These are phyloP conservation scores for Microctonus brassicae DNA, from an alignment of 2,888 invertebrate species.

Conservation along the genomic window DNA sequence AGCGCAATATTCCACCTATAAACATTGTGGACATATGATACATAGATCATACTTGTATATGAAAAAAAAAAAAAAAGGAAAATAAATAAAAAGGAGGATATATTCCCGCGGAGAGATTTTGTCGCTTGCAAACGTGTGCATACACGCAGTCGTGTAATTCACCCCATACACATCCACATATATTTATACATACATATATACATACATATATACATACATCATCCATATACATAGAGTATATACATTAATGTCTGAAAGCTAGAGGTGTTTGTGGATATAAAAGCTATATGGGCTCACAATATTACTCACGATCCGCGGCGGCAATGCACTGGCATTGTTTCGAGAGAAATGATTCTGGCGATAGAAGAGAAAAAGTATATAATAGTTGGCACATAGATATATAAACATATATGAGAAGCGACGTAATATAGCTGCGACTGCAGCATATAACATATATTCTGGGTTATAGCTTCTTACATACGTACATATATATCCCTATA, in stretches of 20 bases:
- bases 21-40: slow-evolving; percentile 7
- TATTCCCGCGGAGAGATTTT: slow-evolving; percentile 44
- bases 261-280: slow-evolving; percentile 24
- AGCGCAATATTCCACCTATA: neutral
- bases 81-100: too few species aligned
- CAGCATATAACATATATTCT: neutral
- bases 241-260: too few species aligned
- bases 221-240: neutral
- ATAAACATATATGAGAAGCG: too few species aligned
- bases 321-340: slow-evolving; percentile 37
- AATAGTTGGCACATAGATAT: too few species aligned
- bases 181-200: neutral
- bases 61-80: slow-evolving; percentile 32
- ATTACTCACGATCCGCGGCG: slow-evolving; percentile 52
- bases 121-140: slow-evolving; percentile 34
- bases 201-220: too few species aligned
- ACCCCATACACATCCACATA: slow-evolving; percentile 15
- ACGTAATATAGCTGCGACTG: too few species aligned
- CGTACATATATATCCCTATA: neutral
- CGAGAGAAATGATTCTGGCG: slow-evolving; percentile 43
- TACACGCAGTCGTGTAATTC: slow-evolving; percentile 22
- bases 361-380: slow-evolving; percentile 24
- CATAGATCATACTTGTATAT: neutral
- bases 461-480: neutral
- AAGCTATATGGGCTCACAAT: slow-evolving; percentile 37